These are phyloP conservation scores for Tipula lateralis DNA, from an alignment of 2,888 invertebrate species.

Conservation along the genomic window DNA sequence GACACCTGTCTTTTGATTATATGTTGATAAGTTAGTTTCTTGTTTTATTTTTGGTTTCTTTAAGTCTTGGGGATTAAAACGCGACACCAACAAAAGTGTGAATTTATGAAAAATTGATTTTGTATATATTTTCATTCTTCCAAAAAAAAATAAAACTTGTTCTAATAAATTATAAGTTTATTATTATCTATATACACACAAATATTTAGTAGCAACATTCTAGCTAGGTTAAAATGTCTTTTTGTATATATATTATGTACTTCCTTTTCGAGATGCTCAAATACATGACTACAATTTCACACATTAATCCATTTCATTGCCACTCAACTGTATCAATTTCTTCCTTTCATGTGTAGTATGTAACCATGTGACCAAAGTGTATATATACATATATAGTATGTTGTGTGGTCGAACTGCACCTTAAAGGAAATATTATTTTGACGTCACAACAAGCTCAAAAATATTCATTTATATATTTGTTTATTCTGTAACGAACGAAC, in stretches of 20 bases:
- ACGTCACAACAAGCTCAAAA: not conserved
- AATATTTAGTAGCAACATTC: not conserved
- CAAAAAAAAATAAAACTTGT: not conserved
- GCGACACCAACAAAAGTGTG: conserved; percentile 26
- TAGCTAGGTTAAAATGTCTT: not conserved
- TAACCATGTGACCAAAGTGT: too few relatives aligned
- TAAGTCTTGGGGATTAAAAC: conserved; percentile 25
- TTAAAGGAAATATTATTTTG: not conserved
- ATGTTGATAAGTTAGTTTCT: conserved; percentile 26
- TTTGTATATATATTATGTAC: not conserved
- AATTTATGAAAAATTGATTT: conserved; percentile 28
- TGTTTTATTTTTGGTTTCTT: not conserved
- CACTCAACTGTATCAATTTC: not conserved
- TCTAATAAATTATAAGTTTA: not conserved
- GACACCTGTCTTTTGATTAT: conserved; percentile 29
- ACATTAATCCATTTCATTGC: not conserved
- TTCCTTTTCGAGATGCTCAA: not conserved
- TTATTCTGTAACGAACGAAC: not conserved
- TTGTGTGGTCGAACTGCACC: conserved; percentile 13
- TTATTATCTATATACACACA: not conserved
- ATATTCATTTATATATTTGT: not conserved
- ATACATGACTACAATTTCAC: not conserved
- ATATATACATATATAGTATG: not conserved
- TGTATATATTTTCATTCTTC: not conserved
- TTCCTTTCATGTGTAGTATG: too few relatives aligned